Percentiles rank a stretch among this genome's conserved stretches.
These are phyloP conservation scores for Choristoneura fumiferana DNA, from an alignment of 1,140 invertebrate species.

Conservation along the genomic window DNA sequence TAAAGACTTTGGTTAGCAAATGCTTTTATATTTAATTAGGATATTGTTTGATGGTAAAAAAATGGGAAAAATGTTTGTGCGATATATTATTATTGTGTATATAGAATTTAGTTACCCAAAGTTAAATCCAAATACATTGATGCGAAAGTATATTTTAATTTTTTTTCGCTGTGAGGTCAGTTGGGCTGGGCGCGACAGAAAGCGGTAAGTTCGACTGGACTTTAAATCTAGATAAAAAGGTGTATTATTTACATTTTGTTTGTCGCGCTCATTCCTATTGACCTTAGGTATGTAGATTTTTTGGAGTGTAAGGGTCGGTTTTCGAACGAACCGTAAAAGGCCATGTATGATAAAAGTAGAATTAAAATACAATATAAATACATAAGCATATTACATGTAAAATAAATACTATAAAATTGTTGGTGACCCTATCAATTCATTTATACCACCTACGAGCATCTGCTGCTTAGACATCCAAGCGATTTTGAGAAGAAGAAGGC, in stretches of 20 bases:
- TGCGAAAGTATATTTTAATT: conserved; percentile 48
- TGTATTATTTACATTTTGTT: conserved; percentile 32
- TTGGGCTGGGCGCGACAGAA: conserved; percentile 24
- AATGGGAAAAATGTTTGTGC: conserved; percentile 45
- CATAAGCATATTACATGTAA: too few relatives aligned
- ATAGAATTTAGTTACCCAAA: conserved; percentile 66
- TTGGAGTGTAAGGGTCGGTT: conserved; percentile 10
- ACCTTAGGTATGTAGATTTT: conserved; percentile 5
- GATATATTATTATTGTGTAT: conserved; percentile 56
- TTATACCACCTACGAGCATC: too few relatives aligned
- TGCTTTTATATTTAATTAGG: conserved; percentile 51
- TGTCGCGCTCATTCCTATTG: neutral
- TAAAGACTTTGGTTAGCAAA: conserved; percentile 51
- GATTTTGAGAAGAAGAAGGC: too few relatives aligned
- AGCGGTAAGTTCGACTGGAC: too few relatives aligned
- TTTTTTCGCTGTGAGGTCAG: conserved; percentile 49
- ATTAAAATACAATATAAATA: too few relatives aligned
- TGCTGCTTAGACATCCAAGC: too few relatives aligned
- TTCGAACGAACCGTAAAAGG: neutral
- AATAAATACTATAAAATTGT: too few relatives aligned
- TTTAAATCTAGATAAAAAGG: too few relatives aligned
- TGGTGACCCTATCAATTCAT: too few relatives aligned
- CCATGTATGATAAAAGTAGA: neutral
- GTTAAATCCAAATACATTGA: conserved; percentile 64
- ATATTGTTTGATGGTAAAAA: conserved; percentile 30